Base-by-base conservation (phyloP, 2,113 vertebrate species). In the Ammodytes marinus region DNA sequence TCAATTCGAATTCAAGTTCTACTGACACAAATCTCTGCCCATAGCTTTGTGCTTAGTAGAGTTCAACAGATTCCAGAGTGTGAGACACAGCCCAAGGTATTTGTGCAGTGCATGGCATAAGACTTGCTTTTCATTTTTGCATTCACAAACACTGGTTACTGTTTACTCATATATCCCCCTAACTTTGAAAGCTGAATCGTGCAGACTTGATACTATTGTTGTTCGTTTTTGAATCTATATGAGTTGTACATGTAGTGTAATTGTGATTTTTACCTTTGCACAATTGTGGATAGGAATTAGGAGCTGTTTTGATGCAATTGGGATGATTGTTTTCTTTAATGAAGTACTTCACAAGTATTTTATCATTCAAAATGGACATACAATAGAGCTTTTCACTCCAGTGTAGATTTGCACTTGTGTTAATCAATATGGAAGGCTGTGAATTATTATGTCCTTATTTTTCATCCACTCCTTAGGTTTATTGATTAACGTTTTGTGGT, bases 101-200 rank as follows among this genome's bases (percentile, higher is more conserved):
- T 27, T 0, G 11, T 54, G 35, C 13, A 14, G 59, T 58, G 57
- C 15, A 8, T 66, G 59, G 43, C 15, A 59, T 65, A 77, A 73
- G 39, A 68, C 55, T 54, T 74, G 0, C 50, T 55, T 85, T 85
- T 83, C 43, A 71, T 72, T 64, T 70, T 53, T 63, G 45, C 59
- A 67, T 76, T 61, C 55, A 42, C 54, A 77, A 69, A 67, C 53
- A 74, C 55, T 0, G 11, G 40, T 64, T 45, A 43, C 66, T 60
- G 70, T 75, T 60, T 37, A 71, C 39, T 66, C 14, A 3, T 63
- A 54, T 67, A 53, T 68, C 59, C 35, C 43, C 55, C 10, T 53
- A 74, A 69, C 70, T 64, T 72, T 83, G 40, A 50, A 43, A 54
- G 40, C 4, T 17, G 13, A 35, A 52, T 52, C 27, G 7, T 15